A percentile compares a stretch with the other conserved stretches of the same genome.
These are phyloP conservation scores for Myrmecobius fasciatus DNA, from an alignment of 2,113 vertebrate genomes.

Conservation along the genomic window DNA sequence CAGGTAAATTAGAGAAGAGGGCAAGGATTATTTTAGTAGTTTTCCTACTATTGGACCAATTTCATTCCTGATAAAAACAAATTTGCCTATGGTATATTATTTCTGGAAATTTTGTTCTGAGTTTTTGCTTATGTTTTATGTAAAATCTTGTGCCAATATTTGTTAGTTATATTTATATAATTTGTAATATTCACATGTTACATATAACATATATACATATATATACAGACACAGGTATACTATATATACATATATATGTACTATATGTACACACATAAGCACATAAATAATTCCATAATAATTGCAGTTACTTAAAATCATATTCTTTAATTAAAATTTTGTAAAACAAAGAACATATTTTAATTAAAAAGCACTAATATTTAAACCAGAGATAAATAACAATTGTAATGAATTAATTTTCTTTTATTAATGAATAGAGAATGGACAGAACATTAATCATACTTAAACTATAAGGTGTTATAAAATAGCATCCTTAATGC, in stretches of 20 bases:
- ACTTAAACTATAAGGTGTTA: constrained; percentile 68
- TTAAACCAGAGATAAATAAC: not conserved
- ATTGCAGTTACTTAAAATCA: not conserved
- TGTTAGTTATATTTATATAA: not conserved
- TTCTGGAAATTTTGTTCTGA: not conserved
- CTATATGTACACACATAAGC: not conserved
- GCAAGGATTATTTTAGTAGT: no score
- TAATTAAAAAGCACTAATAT: not conserved
- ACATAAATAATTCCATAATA: not conserved
- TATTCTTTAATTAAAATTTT: not conserved
- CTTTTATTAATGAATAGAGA: not conserved
- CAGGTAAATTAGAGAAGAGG: no score
- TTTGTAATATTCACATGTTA: not conserved
- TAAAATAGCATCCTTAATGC: constrained; percentile 57
- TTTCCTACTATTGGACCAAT: not conserved
- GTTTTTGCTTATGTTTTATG: not conserved
- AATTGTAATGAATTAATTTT: not conserved
- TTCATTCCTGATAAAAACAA: not conserved
- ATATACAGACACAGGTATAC: no score
- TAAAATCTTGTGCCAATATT: not conserved
- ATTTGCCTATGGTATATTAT: not conserved
- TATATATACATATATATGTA: not conserved
- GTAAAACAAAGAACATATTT: not conserved
- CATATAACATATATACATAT: not conserved
- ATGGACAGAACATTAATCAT: constrained; percentile 54